Conservation (phyloP, 2,113 vertebrate species). For the Brachypteracias leptosomus region DNA sequence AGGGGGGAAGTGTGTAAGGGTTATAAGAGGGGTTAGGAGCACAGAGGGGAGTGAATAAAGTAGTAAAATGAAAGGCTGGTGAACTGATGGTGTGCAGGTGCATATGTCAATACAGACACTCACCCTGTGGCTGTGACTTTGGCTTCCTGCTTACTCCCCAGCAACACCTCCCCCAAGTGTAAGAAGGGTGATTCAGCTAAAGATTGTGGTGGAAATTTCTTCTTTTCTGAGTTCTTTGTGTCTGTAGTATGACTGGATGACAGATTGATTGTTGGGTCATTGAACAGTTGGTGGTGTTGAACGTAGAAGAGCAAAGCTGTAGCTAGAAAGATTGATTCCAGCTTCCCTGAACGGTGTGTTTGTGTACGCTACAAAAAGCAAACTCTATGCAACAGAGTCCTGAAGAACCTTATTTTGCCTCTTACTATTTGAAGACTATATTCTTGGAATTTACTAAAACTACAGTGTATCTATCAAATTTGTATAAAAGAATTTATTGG, state of each 20-base stretch:
- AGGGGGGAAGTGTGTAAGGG: neutral
- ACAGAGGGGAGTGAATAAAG: neutral
- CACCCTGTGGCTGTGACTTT: neutral
- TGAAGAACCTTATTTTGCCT: neutral
- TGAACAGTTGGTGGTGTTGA: neutral
- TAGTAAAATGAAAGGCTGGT: neutral
- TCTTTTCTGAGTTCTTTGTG: neutral
- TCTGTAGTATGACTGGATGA: neutral
- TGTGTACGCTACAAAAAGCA: neutral
- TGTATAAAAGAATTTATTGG: neutral
- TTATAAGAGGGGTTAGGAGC: neutral
- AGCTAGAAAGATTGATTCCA: neutral
- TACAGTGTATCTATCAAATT: neutral
- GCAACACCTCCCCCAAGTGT: too few relatives aligned
- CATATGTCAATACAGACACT: accelerated
- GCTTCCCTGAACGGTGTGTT: neutral
- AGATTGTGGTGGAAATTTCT: neutral
- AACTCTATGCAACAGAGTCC: neutral
- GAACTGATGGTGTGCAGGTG: neutral
- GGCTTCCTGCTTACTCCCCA: neutral
- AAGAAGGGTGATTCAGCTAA: neutral
- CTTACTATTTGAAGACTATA: neutral
- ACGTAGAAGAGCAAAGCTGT: neutral
- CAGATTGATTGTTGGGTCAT: neutral
- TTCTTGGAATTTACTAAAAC: neutral